These are phyloP conservation scores for Apostichopus parvimensis DNA, from an alignment of 35 echinoderm and acorn worm genomes.

Conservation along the genomic window DNA sequence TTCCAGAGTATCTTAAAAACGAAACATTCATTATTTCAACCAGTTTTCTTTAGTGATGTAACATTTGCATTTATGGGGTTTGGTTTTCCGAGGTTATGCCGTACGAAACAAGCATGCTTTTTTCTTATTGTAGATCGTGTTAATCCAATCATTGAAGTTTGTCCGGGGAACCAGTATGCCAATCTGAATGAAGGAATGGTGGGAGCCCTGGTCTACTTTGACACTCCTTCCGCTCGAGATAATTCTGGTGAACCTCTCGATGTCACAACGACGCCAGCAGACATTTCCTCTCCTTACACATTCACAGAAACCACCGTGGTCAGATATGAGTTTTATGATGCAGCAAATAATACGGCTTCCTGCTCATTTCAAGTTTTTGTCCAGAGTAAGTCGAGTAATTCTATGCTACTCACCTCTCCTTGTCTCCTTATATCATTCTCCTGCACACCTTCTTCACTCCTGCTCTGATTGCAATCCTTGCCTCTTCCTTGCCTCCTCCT, in stretches of 20 bases:
- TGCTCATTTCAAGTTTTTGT: slow-evolving; percentile 70
- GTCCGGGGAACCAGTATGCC: slow-evolving; percentile 61
- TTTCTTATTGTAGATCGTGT: slow-evolving; percentile 49
- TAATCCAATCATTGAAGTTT: slow-evolving; percentile 60
- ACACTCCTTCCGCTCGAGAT: slow-evolving; percentile 63
- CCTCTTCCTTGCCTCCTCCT: too few relatives aligned
- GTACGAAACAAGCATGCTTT: too few relatives aligned
- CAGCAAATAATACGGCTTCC: slow-evolving; percentile 31
- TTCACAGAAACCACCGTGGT: slow-evolving; percentile 64
- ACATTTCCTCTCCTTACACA: slow-evolving; percentile 67
- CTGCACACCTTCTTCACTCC: too few relatives aligned
- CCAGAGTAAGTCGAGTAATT: slow-evolving; percentile 44
- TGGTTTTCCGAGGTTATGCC: too few relatives aligned
- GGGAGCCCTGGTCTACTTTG: slow-evolving; percentile 45
- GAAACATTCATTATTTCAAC: too few relatives aligned
- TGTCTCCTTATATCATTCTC: too few relatives aligned
- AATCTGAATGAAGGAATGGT: slow-evolving; percentile 13
- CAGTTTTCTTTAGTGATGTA: too few relatives aligned
- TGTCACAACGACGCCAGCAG: slow-evolving; percentile 43
- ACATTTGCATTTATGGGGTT: too few relatives aligned
- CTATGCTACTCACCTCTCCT: too few relatives aligned
- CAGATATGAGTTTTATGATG: slow-evolving; percentile 65
- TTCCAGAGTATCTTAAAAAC: too few relatives aligned
- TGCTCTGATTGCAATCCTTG: too few relatives aligned
- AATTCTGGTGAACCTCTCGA: slow-evolving; percentile 55